Percentiles rank a stretch among this genome's conserved stretches.
Evolutionary conservation across 2,113 vertebrate species (phyloP).

Genomic region (Bubalus kerabau): DNA sequence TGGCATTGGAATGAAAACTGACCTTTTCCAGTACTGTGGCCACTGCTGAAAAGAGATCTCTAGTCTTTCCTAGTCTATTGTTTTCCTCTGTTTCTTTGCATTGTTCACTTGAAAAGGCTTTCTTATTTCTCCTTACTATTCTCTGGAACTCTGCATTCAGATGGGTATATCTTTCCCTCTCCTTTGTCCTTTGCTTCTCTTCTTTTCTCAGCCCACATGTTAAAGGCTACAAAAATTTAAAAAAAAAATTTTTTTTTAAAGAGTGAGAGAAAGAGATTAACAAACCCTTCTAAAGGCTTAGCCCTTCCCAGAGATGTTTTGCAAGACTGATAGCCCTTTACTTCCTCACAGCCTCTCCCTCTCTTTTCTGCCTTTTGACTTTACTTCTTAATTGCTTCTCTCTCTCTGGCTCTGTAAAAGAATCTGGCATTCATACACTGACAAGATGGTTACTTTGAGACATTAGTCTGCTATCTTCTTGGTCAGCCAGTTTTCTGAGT

Average conservation of each 20-base stretch:
- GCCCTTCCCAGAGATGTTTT: neutral
- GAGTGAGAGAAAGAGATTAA: neutral
- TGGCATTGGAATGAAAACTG: neutral
- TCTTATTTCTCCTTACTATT: neutral
- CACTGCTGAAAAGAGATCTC: neutral
- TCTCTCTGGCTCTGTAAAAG: neutral
- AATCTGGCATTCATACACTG: neutral
- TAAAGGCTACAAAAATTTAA: neutral
- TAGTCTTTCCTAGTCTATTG: neutral
- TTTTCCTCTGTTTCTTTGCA: neutral
- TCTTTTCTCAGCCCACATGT: neutral
- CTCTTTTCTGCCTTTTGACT: neutral
- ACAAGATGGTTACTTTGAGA: neutral
- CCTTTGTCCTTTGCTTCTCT: neutral
- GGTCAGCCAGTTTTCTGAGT: neutral
- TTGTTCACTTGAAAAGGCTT: neutral
- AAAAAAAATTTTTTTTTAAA: neutral
- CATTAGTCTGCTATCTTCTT: neutral
- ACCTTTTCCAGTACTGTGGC: neutral
- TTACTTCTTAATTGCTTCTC: neutral
- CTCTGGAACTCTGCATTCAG: neutral
- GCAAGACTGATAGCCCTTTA: neutral
- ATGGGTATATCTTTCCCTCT: neutral
- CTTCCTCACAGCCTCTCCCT: neutral
- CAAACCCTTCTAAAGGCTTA: neutral